A percentile compares a stretch with the other conserved stretches of the same genome.
Conservation (phyloP, 92 coral and sea anemone genomes). For the Nematostella vectensis region DNA sequence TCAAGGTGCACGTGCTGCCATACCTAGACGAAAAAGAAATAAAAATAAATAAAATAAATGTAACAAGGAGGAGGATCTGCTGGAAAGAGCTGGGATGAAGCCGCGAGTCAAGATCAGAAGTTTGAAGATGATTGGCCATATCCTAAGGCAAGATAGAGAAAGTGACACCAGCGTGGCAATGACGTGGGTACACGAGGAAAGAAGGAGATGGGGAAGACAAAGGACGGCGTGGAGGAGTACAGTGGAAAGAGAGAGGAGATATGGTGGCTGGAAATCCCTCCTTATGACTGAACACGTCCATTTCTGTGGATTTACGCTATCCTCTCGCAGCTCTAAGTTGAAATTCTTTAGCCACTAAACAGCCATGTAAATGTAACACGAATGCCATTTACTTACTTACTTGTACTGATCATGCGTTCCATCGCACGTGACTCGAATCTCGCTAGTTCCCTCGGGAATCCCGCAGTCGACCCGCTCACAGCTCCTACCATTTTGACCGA, state of each 20-base stretch:
- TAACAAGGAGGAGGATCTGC: conserved; percentile 25
- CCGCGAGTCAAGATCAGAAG: conserved; percentile 27
- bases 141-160: conserved; percentile 28
- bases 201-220: no score
- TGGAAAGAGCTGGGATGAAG: conserved; percentile 9
- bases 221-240: no score
- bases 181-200: no score
- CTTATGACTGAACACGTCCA: no score
- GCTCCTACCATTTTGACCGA: conserved; percentile 18
- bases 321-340: background rate
- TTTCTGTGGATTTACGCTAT: no score
- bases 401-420: conserved; percentile 42
- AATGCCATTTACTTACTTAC: no score
- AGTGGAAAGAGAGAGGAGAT: no score
- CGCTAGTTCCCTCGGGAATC: conserved; percentile 26
- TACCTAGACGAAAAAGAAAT: conserved; percentile 10
- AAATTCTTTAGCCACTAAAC: no score
- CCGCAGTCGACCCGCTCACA: conserved; percentile 39
- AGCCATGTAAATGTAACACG: no score
- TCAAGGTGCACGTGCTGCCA: conserved; percentile 30
- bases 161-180: conserved; percentile 12
- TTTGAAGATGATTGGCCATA: conserved; percentile 40
- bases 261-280: no score
- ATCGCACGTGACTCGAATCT: conserved; percentile 44
- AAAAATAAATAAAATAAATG: background rate